A percentile compares a stretch with the other conserved stretches of the same genome.
Conservation (phyloP, 2,888 invertebrate genomes). For the Eilema sororculum region DNA sequence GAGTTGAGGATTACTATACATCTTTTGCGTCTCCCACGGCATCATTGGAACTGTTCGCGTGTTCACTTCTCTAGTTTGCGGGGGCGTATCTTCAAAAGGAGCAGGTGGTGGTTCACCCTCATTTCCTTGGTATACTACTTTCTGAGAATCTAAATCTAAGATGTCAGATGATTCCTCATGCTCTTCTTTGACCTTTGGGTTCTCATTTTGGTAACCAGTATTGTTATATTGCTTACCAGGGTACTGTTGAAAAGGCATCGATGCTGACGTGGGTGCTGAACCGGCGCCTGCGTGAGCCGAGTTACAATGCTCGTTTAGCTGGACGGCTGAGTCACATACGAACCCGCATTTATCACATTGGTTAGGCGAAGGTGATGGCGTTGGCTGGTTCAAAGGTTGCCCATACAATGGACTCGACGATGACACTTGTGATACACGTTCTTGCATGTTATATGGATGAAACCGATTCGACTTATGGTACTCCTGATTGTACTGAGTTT, state of each 20-base stretch:
- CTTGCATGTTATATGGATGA: slow-evolving; percentile 85
- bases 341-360: slow-evolving; percentile 95
- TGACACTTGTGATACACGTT: slow-evolving; percentile 84
- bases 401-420: slow-evolving; percentile 87
- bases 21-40: slow-evolving; percentile 86
- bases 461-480: slow-evolving; percentile 80
- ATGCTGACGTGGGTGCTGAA: slow-evolving; percentile 74
- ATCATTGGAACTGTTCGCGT: slow-evolving; percentile 87
- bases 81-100: slow-evolving; percentile 73
- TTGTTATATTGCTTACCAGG: slow-evolving; percentile 81
- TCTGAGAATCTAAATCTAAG: slow-evolving; percentile 95
- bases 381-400: slow-evolving; percentile 88
- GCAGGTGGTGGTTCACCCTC: slow-evolving; percentile 81
- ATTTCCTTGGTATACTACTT: slow-evolving; percentile 92
- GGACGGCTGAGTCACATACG: slow-evolving; percentile 91
- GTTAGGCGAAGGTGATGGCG: slow-evolving; percentile 90
- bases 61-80: slow-evolving; percentile 79
- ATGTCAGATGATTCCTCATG: slow-evolving; percentile 93
- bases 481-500: slow-evolving; percentile 80
- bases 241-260: slow-evolving; percentile 85
- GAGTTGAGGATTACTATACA: slow-evolving; percentile 77
- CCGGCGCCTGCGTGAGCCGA: slow-evolving; percentile 88
- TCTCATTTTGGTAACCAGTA: slow-evolving; percentile 80
- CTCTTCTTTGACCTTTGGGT: slow-evolving; percentile 87
- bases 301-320: slow-evolving; percentile 91